Evolutionary conservation across 2,888 invertebrate genomes (phyloP).

Genomic region (Eudemis profundana): DNA sequence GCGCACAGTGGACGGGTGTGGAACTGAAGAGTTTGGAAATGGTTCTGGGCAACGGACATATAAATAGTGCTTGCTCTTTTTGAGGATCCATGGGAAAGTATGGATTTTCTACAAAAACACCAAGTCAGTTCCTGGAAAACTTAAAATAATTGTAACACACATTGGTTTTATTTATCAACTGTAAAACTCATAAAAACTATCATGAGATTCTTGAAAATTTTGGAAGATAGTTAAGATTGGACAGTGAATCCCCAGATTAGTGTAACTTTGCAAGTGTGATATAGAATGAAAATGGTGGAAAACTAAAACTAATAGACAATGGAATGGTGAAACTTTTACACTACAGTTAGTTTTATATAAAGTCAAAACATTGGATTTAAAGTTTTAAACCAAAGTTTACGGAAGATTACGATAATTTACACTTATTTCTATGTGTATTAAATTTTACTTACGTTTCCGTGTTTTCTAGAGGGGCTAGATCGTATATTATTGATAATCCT

Average conservation of each 20-base stretch:
- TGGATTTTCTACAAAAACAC: too few species aligned
- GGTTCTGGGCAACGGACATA: too few species aligned
- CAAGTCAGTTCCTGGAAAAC: too few species aligned
- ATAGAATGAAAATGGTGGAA: not conserved
- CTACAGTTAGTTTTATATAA: not conserved
- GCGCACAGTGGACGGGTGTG: too few species aligned
- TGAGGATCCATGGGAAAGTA: not conserved
- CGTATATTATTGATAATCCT: not conserved
- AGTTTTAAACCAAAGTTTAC: conserved; percentile 37
- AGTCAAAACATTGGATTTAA: conserved; percentile 32
- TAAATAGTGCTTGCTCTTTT: too few species aligned
- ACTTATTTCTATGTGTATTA: not conserved
- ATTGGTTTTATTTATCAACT: too few species aligned
- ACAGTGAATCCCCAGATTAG: not conserved
- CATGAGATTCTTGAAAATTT: too few species aligned
- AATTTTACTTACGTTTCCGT: not conserved
- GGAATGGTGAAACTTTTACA: not conserved
- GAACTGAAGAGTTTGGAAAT: too few species aligned
- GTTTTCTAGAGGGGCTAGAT: not conserved
- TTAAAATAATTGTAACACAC: too few species aligned
- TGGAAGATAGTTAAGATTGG: too few species aligned
- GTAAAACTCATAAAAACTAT: too few species aligned
- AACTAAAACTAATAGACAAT: not conserved
- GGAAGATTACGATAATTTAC: conserved; percentile 1
- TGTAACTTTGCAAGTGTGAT: not conserved